Conservation (phyloP, 2,113 vertebrate species). For the Aramus guarauna region DNA sequence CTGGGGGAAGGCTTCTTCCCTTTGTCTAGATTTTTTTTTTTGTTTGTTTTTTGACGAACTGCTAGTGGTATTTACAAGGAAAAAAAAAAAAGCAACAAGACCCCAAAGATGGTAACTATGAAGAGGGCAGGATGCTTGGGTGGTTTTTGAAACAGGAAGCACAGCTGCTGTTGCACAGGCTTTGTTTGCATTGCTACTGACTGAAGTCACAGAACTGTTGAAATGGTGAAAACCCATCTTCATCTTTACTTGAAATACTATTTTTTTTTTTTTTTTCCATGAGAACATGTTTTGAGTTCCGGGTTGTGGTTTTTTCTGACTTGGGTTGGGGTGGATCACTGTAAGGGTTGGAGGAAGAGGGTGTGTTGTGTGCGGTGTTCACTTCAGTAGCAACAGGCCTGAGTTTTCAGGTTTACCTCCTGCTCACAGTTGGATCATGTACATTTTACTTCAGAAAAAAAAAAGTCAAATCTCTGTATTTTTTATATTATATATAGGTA, state of each 20-base stretch:
- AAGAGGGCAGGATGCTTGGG: neutral
- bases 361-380: neutral
- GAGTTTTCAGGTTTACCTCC: conserved; percentile 67
- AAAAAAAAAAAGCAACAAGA: neutral
- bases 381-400: conserved; percentile 28
- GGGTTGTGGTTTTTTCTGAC: neutral
- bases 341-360: neutral
- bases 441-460: conserved; percentile 70
- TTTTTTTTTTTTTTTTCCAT: neutral
- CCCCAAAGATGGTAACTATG: neutral
- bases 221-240: neutral
- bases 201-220: neutral
- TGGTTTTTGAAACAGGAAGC: neutral
- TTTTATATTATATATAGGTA: conserved; percentile 72
- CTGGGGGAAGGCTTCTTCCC: neutral
- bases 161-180: conserved; percentile 26
- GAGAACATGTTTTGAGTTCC: neutral
- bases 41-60: neutral
- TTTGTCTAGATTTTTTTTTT: neutral
- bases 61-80: neutral
- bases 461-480: conserved; percentile 71
- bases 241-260: conserved; percentile 59
- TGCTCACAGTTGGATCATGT: conserved; percentile 64
- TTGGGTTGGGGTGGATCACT: neutral
- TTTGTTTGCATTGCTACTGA: conserved; percentile 49